A percentile compares a stretch with the other conserved stretches of the same genome.
phyloP scores from a whole-genome alignment of 2,888 invertebrate species.

The Napeogenes sylphis region DNA sequence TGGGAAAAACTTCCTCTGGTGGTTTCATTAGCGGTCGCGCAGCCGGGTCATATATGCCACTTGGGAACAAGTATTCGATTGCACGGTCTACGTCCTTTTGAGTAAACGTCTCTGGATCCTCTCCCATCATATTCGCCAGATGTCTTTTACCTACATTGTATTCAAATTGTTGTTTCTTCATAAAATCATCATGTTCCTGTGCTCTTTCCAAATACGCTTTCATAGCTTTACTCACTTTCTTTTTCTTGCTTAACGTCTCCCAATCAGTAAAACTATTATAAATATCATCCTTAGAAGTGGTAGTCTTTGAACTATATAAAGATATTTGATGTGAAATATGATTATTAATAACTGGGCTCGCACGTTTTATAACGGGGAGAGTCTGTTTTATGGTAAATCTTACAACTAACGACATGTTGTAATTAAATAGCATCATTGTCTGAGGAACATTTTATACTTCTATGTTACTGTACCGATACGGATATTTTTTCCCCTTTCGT shows the following conservation, averaged over 20 bases:
- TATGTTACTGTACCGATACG: too few relatives aligned
- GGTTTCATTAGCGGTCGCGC: constrained; percentile 94
- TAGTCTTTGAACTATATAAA: constrained; percentile 45
- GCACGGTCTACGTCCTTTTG: constrained; percentile 92
- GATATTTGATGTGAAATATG: constrained; percentile 38
- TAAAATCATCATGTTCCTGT: constrained; percentile 87
- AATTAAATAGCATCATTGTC: constrained; percentile 4
- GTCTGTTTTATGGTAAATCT: constrained; percentile 45
- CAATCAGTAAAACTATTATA: constrained; percentile 59
- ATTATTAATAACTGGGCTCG: constrained; percentile 24
- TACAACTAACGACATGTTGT: constrained; percentile 45
- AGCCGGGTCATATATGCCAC: constrained; percentile 89
- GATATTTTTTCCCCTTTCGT: too few relatives aligned
- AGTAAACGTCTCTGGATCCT: constrained; percentile 91
- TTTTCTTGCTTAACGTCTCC: constrained; percentile 70
- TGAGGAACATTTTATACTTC: neutral
- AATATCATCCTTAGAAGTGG: constrained; percentile 38
- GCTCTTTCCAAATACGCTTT: constrained; percentile 90
- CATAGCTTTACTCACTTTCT: constrained; percentile 92
- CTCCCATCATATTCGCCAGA: constrained; percentile 99
- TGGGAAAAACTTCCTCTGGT: constrained; percentile 91
- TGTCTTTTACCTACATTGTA: constrained; percentile 96
- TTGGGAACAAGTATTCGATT: constrained; percentile 96
- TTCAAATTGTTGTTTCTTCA: constrained; percentile 86
- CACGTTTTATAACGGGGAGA: constrained; percentile 42